A percentile compares a stretch with the other conserved stretches of the same genome.
phyloP scores from a whole-genome alignment of 2,888 invertebrate genomes.

The Blera fallax region DNA sequence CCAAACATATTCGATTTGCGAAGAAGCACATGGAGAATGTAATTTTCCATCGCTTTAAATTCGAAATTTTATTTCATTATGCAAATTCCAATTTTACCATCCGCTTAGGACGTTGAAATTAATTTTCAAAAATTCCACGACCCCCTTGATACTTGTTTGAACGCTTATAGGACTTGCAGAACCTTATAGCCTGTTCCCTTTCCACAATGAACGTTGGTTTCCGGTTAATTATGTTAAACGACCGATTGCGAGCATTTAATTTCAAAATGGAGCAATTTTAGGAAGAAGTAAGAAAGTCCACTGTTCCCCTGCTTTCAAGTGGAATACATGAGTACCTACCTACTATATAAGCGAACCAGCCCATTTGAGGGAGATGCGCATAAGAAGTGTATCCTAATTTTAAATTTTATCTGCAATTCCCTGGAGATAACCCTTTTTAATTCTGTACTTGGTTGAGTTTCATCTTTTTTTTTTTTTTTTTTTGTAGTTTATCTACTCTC shows the following conservation, averaged over 20 bases:
- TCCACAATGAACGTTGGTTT: slow-evolving; percentile 13
- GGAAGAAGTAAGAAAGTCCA: background rate
- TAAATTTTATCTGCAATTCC: slow-evolving; percentile 64
- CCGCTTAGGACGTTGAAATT: slow-evolving; percentile 29
- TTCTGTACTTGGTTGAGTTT: slow-evolving; percentile 38
- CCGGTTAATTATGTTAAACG: slow-evolving; percentile 59
- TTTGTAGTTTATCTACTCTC: background rate
- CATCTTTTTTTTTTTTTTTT: slow-evolving; percentile 23
- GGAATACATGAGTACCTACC: background rate
- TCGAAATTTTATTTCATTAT: slow-evolving; percentile 60
- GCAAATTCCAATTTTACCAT: slow-evolving; percentile 41
- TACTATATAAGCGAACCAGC: background rate
- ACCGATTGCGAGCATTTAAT: slow-evolving; percentile 51
- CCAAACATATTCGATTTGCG: slow-evolving; percentile 3
- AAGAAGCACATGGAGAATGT: background rate
- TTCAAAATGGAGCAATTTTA: slow-evolving; percentile 48
- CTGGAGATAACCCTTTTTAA: slow-evolving; percentile 65
- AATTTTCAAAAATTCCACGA: slow-evolving; percentile 46
- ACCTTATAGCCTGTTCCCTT: background rate
- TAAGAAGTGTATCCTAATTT: slow-evolving; percentile 48
- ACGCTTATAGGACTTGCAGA: background rate
- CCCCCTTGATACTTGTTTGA: slow-evolving; percentile 29
- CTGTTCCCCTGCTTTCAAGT: background rate
- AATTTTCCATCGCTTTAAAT: slow-evolving; percentile 31
- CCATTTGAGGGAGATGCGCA: slow-evolving; percentile 4